These are phyloP conservation scores for Zaprionus davidi DNA, from an alignment of 1,140 invertebrate species.

Conservation along the genomic window DNA sequence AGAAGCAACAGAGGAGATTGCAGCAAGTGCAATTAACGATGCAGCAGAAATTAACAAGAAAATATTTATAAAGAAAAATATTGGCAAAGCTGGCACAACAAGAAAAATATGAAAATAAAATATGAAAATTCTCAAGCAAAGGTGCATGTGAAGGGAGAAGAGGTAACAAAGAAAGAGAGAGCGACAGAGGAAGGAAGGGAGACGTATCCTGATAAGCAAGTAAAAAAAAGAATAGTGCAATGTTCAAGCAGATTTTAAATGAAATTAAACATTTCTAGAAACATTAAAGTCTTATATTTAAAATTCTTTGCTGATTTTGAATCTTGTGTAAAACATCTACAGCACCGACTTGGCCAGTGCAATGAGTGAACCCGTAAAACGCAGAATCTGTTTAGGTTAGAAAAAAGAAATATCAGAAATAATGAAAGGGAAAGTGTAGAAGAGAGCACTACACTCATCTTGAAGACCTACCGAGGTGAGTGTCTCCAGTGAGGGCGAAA, in stretches of 20 bases:
- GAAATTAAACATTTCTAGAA: neutral
- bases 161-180: neutral
- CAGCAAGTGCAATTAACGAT: slow-evolving; percentile 44
- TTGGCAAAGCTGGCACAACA: slow-evolving; percentile 6
- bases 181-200: no score
- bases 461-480: slow-evolving; percentile 59
- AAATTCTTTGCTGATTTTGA: no score
- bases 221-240: neutral
- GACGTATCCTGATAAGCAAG: no score
- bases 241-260: neutral
- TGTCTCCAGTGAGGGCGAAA: slow-evolving; percentile 70
- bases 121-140: neutral
- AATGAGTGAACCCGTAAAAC: slow-evolving; percentile 77
- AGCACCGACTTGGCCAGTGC: slow-evolving; percentile 71
- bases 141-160: neutral
- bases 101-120: slow-evolving; percentile 37
- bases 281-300: neutral
- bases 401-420: no score
- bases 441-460: no score
- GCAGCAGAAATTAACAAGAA: slow-evolving; percentile 44
- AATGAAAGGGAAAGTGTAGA: neutral
- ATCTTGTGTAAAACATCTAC: slow-evolving; percentile 14
- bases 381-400: slow-evolving; percentile 57
- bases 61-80: slow-evolving; percentile 24
- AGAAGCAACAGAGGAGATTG: slow-evolving; percentile 28